Evolutionary conservation across 2,113 vertebrate genomes (phyloP).

Genomic region (Amia ocellicauda): DNA sequence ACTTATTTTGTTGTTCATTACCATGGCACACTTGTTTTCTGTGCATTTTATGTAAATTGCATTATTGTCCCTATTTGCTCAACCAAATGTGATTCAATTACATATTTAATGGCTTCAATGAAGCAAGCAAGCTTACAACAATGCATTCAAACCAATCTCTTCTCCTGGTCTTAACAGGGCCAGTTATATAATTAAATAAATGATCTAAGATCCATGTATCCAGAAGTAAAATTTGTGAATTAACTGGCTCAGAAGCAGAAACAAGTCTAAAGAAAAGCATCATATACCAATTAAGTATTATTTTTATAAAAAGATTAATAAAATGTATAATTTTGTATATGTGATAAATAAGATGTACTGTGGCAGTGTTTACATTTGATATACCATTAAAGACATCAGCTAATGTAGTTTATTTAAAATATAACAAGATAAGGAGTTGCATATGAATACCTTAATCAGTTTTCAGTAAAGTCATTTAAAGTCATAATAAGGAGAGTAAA

Average conservation of each 20-base stretch:
- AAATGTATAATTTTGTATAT: no score
- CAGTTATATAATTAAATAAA: slow-evolving; percentile 22
- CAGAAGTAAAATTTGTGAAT: slow-evolving; percentile 6
- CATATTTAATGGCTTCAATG: slow-evolving; percentile 27
- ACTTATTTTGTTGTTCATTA: slow-evolving; percentile 15
- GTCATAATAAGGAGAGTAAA: no score
- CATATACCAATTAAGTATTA: no score
- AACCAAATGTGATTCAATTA: slow-evolving; percentile 27
- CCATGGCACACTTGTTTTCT: slow-evolving; percentile 17
- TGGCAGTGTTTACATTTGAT: no score
- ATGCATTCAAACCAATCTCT: slow-evolving; percentile 18
- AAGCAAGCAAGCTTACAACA: slow-evolving; percentile 15
- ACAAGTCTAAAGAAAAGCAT: slow-evolving; percentile 15
- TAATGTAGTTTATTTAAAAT: no score
- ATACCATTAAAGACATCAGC: no score
- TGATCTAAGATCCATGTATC: slow-evolving; percentile 12
- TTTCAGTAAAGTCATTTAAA: no score
- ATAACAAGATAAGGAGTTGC: no score
- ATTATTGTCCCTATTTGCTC: slow-evolving; percentile 26
- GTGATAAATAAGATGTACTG: no score
- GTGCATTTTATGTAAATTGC: slow-evolving; percentile 28
- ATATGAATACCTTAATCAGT: no score
- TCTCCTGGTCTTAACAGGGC: slow-evolving; percentile 17
- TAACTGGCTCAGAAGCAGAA: slow-evolving; percentile 3
- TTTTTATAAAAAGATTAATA: no score